Evolutionary conservation across 1,140 invertebrate genomes (phyloP).

Genomic region (Stenopsyche tienmushanensis): DNA sequence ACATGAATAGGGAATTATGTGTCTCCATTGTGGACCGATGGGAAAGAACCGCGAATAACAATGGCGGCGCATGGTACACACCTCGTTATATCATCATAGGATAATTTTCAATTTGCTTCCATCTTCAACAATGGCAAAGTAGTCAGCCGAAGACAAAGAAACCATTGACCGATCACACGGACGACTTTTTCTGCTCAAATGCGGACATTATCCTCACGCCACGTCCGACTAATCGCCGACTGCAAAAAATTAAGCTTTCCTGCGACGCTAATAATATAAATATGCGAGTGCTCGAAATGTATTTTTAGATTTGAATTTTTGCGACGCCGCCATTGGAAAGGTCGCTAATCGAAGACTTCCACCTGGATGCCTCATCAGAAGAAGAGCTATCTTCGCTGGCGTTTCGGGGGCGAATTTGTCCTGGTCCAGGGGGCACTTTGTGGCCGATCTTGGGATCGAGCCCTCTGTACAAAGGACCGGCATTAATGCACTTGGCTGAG

Average conservation of each 20-base stretch:
- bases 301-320: too few relatives aligned
- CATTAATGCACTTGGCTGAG: conserved; percentile 35
- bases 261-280: too few relatives aligned
- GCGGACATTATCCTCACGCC: background rate
- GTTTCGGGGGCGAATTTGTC: conserved; percentile 13
- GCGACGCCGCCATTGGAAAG: too few relatives aligned
- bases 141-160: background rate
- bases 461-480: conserved; percentile 5
- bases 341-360: conserved; percentile 21
- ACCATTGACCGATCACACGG: background rate
- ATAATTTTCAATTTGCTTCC: conserved; percentile 8
- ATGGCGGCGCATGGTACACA: background rate
- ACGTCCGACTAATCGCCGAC: too few relatives aligned
- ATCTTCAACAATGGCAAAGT: background rate
- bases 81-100: conserved; percentile 5
- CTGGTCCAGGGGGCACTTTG: conserved; percentile 19
- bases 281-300: too few relatives aligned
- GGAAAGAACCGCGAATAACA: conserved; percentile 5
- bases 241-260: too few relatives aligned
- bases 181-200: background rate
- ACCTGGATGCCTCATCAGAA: background rate
- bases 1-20: conserved; percentile 11
- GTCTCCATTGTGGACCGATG: background rate
- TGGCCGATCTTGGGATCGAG: conserved; percentile 11
- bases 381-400: conserved; percentile 7